Evolutionary conservation across 1,140 invertebrate genomes (phyloP).

Genomic region (Leptinotarsa lineolata): DNA sequence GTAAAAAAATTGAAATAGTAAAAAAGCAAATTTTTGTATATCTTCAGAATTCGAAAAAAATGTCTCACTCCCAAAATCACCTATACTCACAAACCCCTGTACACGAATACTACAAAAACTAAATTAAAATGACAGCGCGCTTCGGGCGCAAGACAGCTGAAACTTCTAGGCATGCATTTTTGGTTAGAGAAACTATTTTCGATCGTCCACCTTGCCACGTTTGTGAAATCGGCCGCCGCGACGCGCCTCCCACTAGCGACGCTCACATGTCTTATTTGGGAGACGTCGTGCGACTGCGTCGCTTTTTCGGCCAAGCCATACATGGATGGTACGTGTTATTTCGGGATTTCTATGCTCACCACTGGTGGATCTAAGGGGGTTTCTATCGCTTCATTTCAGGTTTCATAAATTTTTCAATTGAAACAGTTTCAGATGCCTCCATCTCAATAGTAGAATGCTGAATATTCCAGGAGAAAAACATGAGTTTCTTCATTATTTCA

Average conservation of each 20-base stretch:
- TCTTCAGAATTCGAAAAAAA: too few species aligned
- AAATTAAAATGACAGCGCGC: not conserved
- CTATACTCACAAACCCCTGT: not conserved
- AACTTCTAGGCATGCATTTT: slow-evolving; percentile 38
- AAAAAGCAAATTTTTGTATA: too few species aligned
- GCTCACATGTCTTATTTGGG: slow-evolving; percentile 47
- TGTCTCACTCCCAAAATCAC: too few species aligned
- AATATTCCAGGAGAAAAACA: too few species aligned
- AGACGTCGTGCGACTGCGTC: slow-evolving; percentile 46
- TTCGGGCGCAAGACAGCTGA: not conserved
- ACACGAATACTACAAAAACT: not conserved
- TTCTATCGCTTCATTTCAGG: not conserved
- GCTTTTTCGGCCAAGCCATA: slow-evolving; percentile 43
- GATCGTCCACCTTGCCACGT: slow-evolving; percentile 32
- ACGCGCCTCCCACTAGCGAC: slow-evolving; percentile 42
- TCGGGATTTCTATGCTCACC: slow-evolving; percentile 27
- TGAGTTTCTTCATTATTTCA: too few species aligned
- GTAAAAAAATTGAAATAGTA: too few species aligned
- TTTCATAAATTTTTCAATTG: not conserved
- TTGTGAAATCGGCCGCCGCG: slow-evolving; percentile 42
- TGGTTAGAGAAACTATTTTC: slow-evolving; percentile 43
- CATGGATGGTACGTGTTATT: slow-evolving; percentile 48
- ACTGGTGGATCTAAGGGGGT: not conserved
- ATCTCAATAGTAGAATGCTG: too few species aligned
- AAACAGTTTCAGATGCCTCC: too few species aligned